Conservation (phyloP, 1,140 invertebrate species). For the Cheumatopsyche charites region DNA sequence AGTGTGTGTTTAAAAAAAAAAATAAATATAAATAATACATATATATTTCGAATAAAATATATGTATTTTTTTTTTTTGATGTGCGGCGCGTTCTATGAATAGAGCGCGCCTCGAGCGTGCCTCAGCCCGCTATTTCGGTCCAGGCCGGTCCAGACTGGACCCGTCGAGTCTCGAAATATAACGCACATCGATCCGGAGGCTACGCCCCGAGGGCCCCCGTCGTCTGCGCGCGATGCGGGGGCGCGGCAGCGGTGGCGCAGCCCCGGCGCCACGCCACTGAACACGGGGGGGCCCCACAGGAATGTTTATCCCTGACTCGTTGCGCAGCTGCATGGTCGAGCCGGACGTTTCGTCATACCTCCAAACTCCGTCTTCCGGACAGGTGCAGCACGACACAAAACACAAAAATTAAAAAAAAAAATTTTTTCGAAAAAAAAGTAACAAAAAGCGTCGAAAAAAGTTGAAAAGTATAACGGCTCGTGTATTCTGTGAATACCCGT, state of each 20-base stretch:
- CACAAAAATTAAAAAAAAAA: slow-evolving; percentile 34
- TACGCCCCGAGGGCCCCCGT: not conserved
- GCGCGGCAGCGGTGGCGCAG: slow-evolving; percentile 45
- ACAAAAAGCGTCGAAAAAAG: slow-evolving; percentile 1
- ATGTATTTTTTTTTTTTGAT: not conserved
- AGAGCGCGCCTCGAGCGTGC: slow-evolving; percentile 36
- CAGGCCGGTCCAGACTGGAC: slow-evolving; percentile 19
- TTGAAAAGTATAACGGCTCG: slow-evolving; percentile 18
- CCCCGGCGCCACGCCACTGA: slow-evolving; percentile 52
- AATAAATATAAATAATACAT: too few relatives aligned
- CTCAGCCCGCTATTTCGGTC: slow-evolving; percentile 36
- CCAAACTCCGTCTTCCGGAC: slow-evolving; percentile 80
- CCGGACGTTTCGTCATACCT: slow-evolving; percentile 82
- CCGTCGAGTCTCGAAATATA: slow-evolving; percentile 34
- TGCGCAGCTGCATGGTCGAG: slow-evolving; percentile 84
- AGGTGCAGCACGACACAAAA: slow-evolving; percentile 64
- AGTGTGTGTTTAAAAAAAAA: too few relatives aligned
- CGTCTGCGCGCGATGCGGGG: slow-evolving; percentile 1
- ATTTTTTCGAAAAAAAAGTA: slow-evolving; percentile 14
- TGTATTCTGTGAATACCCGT: slow-evolving; percentile 27
- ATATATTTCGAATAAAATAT: too few relatives aligned
- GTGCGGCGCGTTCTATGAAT: slow-evolving; percentile 30
- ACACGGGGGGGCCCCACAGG: slow-evolving; percentile 58
- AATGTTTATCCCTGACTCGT: slow-evolving; percentile 81
- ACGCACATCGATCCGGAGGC: slow-evolving; percentile 19